Evolutionary conservation across 2,888 invertebrate genomes (phyloP), one percentile per base, ranked within the genome.

Genomic region (Zootermopsis nevadensis): DNA sequence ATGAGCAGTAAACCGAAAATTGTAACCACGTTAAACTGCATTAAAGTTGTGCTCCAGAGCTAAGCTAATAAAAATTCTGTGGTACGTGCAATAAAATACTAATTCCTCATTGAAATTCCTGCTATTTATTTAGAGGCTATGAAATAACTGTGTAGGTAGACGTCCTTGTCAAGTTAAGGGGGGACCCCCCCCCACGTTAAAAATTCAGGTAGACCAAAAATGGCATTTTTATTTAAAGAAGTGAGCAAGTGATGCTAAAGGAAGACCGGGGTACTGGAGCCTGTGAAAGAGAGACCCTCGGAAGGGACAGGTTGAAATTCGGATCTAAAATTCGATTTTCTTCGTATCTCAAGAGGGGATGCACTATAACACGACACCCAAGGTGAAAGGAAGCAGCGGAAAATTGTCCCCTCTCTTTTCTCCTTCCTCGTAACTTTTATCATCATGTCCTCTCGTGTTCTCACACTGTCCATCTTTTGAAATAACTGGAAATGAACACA

Each of bases 401-500:
- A 33, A 12, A 15, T 15, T 33, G n/a, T 1, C 60, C 60, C 60
- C 15, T 27, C 60, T 0, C 60, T 27, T 10, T 27, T 27, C 60
- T 27, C 60, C n/a, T 15, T 27, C 3, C 48, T 60, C 60, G 60
- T 27, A 60, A 60, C 60, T 60, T 60, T 60, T 60, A 60, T 60
- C 60, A 7, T 27, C 15, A 27, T 2, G 33, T 22, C 19, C 33
- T 33, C 69, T 33, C 31, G 19, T 66, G 27, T 30, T 66, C 27
- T 66, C 66, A 12, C 27, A 66, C 66, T 69, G 69, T 33, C 69
- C 69, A 69, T 69, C 69, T 69, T 33, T 22, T 33, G 69, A 69
- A 69, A 8, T 67, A 67, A 67, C 69, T 69, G 69, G 69, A 69
- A 69, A 69, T 69, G 69, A 69, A 69, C 31, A 69, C 69, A 69